Evolutionary conservation across 2,797 vertebrate species (phyloP), one percentile per base, ranked within the genome.

Genomic region (Diplodus puntazzo): DNA sequence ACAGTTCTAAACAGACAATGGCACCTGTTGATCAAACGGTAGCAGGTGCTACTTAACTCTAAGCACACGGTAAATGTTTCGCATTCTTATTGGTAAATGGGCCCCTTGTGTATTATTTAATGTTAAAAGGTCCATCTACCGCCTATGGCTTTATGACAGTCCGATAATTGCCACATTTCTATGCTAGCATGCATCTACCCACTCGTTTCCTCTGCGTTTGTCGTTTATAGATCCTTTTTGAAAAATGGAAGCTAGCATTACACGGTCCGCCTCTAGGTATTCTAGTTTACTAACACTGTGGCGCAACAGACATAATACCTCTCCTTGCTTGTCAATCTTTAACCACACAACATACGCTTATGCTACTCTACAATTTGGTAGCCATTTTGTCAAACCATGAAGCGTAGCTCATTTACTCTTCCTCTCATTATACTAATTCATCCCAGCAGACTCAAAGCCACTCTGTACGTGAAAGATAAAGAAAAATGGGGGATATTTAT

Each of bases 391-490:
- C 79, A 73, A 84, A 69, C 76, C 80, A 60, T 52, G 66, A 88
- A 59, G 84, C 79, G 55, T 71, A 43, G 60, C 89, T 91, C 77
- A 57, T 90, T 89, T 77, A 48, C 83, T 84, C 72, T 76, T 74
- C 48, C 70, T 65, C 69, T 87, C 88, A 77, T 92, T 92, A 91
- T 85, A 87, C 82, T 91, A 88, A 93, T 90, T 83, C 18, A 8
- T 39, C 45, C 55, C 68, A 13, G 70, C 84, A 59, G 78, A 85
- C 81, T 86, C 71, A 5, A 78, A 83, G 84, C 79, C 25, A 48
- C 82, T 86, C 89, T 91, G 88, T 75, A 78, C 84, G 75, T 74
- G 75, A 83, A 83, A 90, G 92, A 92, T 92, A 90, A 92, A 91
- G 87, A 87, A 87, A 82, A 86, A 84, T 69, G 58, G 73, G 63